Base-by-base conservation (phyloP, 2,888 invertebrate genomes). In the Altica lythri region DNA sequence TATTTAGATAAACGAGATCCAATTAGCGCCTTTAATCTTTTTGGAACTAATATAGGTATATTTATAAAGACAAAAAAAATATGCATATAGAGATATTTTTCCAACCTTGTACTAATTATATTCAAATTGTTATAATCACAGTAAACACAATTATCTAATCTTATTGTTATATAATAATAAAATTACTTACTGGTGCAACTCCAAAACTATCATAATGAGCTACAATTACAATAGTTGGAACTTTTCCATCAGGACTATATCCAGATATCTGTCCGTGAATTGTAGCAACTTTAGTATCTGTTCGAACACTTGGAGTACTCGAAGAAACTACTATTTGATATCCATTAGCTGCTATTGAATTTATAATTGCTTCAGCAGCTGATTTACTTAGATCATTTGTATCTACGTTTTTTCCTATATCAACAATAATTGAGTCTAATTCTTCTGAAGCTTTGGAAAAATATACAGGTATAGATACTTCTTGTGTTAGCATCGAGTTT, bases 181-280 rank as follows among this genome's bases (percentile, higher is more conserved):
- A 35, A 46, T n/a, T 14, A 80, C 86, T 85, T 79, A 96, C 97
- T 51, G 98, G 95, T 17, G 91, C 90, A 51, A 92, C 80, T 43
- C 92, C 92, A 67, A 89, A 87, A 12, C 94, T 88, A 72, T 98
- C 98, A 68, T 97, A 94, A 79, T 97, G 92, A 0, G 97, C 92
- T 2, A 94, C 91, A 44, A 99, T 79, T 1, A 93, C 87, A 59
- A 99, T 89, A 5, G 95, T 91, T 46, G 95, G 92, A 51, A 73
- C 74, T 55, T 73, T 74, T 57, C 83, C 83, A 64, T 85, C 84
- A 55, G 82, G 81, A 27, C 85, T 84, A 32, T 88, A 84, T 0
- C 92, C 93, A 5, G 86, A 80, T 58, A 95, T 78, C 76, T 89
- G 90, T 14, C 92, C 94, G 73, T 93, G 87, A 43, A 97, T 80